These are phyloP conservation scores for Apantesis nais DNA, from an alignment of 2,888 invertebrate species.

Conservation along the genomic window DNA sequence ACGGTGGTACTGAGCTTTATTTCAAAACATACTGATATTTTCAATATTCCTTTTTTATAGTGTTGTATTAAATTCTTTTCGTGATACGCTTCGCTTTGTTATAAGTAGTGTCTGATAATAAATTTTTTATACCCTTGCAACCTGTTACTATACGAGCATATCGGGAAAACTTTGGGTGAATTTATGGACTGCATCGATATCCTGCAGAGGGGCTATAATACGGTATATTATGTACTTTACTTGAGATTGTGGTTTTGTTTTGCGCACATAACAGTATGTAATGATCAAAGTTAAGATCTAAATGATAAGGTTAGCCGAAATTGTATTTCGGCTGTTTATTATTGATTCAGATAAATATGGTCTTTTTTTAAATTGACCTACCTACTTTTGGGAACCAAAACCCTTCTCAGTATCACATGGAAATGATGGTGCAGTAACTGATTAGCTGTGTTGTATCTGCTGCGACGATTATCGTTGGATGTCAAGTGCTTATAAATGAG, in stretches of 20 bases:
- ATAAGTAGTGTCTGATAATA: constrained; percentile 71
- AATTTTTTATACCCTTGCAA: constrained; percentile 73
- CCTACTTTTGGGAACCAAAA: too few relatives aligned
- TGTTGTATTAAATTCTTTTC: constrained; percentile 35
- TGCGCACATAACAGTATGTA: not conserved
- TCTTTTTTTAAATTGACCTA: too few relatives aligned
- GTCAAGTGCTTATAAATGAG: too few relatives aligned
- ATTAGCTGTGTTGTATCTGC: too few relatives aligned
- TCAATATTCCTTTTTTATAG: constrained; percentile 31
- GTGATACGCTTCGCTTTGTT: constrained; percentile 51
- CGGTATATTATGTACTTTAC: constrained; percentile 34
- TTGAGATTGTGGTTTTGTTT: constrained; percentile 25
- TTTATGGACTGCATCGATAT: constrained; percentile 56
- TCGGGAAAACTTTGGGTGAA: constrained; percentile 52
- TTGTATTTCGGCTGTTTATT: not conserved
- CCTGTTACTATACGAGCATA: constrained; percentile 61
- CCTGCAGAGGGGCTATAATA: constrained; percentile 32
- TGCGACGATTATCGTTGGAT: too few relatives aligned
- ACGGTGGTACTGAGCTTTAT: constrained; percentile 21
- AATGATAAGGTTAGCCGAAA: not conserved
- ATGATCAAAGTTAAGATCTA: not conserved
- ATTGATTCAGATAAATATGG: not conserved
- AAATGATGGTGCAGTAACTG: too few relatives aligned
- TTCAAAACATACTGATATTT: constrained; percentile 16
- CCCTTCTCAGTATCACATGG: too few relatives aligned